Conservation (phyloP, 1,140 invertebrate species). For the Magallana gigas region DNA sequence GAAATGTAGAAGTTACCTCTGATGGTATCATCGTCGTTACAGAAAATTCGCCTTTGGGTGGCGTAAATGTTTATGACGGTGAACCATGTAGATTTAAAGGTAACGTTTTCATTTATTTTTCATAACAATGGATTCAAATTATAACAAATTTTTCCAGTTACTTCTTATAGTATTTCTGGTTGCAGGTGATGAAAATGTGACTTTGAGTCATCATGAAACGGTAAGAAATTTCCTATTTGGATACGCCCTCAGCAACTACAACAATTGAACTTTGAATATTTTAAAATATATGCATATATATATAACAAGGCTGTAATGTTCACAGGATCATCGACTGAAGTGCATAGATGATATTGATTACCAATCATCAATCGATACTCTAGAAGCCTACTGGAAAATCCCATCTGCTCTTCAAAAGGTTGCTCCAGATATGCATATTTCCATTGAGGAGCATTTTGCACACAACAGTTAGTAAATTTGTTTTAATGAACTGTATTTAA, state of each 20-base stretch:
- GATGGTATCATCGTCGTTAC: constrained; percentile 57
- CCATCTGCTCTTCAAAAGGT: background rate
- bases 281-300: background rate
- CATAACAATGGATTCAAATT: background rate
- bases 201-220: constrained; percentile 43
- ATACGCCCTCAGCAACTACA: background rate
- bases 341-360: constrained; percentile 38
- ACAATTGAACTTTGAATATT: background rate
- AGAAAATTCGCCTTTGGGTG: constrained; percentile 14
- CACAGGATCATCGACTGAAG: constrained; percentile 35
- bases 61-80: constrained; percentile 44
- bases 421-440: constrained; percentile 29
- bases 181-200: background rate
- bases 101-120: background rate
- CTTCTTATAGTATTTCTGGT: too few species aligned
- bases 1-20: constrained; percentile 51
- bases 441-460: background rate
- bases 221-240: background rate
- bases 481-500: background rate
- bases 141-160: too few species aligned
- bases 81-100: constrained; percentile 41
- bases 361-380: background rate
- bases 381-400: constrained; percentile 41
- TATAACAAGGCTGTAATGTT: background rate
- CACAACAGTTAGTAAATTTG: background rate